Base-by-base conservation (phyloP, 2,888 invertebrate genomes). In the Rhamnusium bicolor region DNA sequence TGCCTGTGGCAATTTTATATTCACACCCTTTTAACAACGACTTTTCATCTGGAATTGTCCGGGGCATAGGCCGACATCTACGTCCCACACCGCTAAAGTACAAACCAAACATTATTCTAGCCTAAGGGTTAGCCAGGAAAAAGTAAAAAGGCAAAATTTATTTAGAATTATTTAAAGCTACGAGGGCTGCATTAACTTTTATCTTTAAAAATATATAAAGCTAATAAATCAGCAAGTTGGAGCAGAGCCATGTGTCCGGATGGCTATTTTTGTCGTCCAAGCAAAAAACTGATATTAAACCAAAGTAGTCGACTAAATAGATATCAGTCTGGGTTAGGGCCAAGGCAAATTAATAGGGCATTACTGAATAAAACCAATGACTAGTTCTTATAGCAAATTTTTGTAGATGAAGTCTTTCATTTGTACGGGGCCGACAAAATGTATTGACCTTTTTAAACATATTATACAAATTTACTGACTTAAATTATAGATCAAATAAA, bases 1-100 rank as follows among this genome's bases (percentile, higher is more conserved):
- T 56, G 78, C 82, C 74, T 54, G 61, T 27, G 76, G 80, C 77
- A 61, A 66, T 79, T 80, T 75, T 74, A 74, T 79, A 80, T 82
- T 77, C 81, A 76, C 76, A 75, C 78, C 74, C 77, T 66, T 69
- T 65, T 21, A 12, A 19, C 24, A 6, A 19, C 19, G 14, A 21
- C n/a, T 47, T 62, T 47, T 62, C 47, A 27, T 47, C 14, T 62
- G 61, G n/a, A 32, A 61, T 19, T 40, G 46, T 19, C 40, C 29
- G 4, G 8, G 5, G 12, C 6, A 12, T 8, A 58, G 7, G 10
- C 14, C 27, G 10, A 5, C 5, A 14, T 58, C 27, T 16, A 14
- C 32, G 1, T 16, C 32, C n/a, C 40, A 40, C 40, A 10, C n/a
- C n/a, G 40, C 40, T n/a, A 40, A 12, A 40, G 2, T n/a, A 40